phyloP scores from a whole-genome alignment of 2,113 vertebrate species.

The Mus spicilegus region DNA sequence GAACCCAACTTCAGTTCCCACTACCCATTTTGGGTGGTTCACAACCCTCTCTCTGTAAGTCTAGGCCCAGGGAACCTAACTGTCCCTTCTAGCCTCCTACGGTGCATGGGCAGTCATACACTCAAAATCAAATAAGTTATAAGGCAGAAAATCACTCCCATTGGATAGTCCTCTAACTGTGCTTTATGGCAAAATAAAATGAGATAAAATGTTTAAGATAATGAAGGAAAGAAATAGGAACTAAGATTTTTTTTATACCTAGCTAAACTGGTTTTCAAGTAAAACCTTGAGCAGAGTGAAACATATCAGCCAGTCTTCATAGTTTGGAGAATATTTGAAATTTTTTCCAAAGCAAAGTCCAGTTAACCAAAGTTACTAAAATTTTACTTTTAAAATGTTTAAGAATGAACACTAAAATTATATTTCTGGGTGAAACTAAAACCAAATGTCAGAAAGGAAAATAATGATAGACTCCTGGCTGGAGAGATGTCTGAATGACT shows the following conservation, averaged over 20 bases:
- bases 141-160: not conserved
- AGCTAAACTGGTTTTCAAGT: conserved; percentile 5
- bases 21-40: not conserved
- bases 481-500: not conserved
- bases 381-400: not conserved
- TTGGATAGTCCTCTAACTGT: not conserved
- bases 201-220: not conserved
- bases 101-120: not conserved
- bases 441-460: not conserved
- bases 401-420: not conserved
- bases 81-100: not conserved
- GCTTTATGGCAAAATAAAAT: not conserved
- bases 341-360: conserved; percentile 20
- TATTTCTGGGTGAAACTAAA: not conserved
- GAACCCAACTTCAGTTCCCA: not conserved
- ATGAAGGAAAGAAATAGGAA: not conserved
- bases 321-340: not conserved
- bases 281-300: not conserved
- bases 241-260: not conserved
- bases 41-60: not conserved
- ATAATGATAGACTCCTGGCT: not conserved
- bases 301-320: not conserved
- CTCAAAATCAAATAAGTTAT: not conserved
- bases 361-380: not conserved
- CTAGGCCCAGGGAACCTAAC: not conserved